Conservation (phyloP, 2,113 vertebrate species). For the Epinephelus cyanopodus region DNA sequence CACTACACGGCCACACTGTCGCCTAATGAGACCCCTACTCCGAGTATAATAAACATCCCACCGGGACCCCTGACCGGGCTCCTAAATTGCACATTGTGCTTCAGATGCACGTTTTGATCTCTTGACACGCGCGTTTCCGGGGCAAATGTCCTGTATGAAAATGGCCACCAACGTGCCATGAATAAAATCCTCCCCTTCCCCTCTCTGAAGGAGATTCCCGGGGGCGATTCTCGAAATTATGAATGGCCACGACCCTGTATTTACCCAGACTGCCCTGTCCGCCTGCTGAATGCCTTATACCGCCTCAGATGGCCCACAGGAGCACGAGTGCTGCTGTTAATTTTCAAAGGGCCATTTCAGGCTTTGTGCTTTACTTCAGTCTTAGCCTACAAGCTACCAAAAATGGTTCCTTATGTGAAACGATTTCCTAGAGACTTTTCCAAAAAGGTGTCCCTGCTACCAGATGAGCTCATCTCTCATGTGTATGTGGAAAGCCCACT, state of each 20-base stretch:
- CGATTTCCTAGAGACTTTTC: not conserved
- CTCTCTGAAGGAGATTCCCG: constrained; percentile 71
- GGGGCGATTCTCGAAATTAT: constrained; percentile 91
- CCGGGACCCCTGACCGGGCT: constrained; percentile 2
- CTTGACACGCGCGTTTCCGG: constrained; percentile 48
- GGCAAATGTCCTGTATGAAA: constrained; percentile 66
- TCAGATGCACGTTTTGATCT: constrained; percentile 62
- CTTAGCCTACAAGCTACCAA: not conserved
- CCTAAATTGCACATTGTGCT: constrained; percentile 46
- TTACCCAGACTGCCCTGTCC: constrained; percentile 90
- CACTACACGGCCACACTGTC: not conserved
- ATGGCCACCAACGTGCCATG: constrained; percentile 60
- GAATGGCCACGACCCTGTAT: constrained; percentile 95
- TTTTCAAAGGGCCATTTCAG: constrained; percentile 48
- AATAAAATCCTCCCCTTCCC: constrained; percentile 60
- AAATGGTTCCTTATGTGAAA: not conserved
- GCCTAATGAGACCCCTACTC: constrained; percentile 1
- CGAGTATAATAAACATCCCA: constrained; percentile 12
- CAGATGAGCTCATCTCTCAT: not conserved
- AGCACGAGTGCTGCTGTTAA: constrained; percentile 73
- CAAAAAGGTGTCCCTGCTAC: not conserved
- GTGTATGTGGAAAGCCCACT: not conserved
- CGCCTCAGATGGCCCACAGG: constrained; percentile 84
- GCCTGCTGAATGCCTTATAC: constrained; percentile 88
- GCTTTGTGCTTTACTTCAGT: not conserved